phyloP scores from a whole-genome alignment of 2,797 vertebrate genomes.

The Pangasius djambal region DNA sequence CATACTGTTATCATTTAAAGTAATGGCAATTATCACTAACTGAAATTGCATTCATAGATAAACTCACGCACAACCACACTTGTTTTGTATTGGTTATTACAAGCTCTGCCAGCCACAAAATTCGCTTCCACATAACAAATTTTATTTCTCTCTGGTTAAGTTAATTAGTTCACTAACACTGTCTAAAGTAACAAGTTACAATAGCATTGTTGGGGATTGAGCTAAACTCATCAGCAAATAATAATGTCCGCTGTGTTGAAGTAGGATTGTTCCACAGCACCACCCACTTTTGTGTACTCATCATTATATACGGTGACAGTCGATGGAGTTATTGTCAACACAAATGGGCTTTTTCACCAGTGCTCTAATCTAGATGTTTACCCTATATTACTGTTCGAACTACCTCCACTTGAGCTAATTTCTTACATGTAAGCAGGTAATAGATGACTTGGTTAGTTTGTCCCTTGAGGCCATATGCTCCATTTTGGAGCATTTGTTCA shows the following conservation, averaged over 20 bases:
- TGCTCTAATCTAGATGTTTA: not conserved
- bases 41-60: not conserved
- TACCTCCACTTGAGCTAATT: not conserved
- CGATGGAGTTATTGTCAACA: not conserved
- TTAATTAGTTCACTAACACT: not conserved
- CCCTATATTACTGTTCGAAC: not conserved
- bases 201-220: not conserved
- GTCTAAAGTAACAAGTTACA: not conserved
- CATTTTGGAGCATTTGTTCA: not conserved
- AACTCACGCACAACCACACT: not conserved
- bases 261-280: not conserved
- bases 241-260: not conserved
- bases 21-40: not conserved
- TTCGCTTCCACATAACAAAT: not conserved
- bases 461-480: not conserved
- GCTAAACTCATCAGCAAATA: not conserved
- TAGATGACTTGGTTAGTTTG: not conserved
- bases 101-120: not conserved
- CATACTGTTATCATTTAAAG: not conserved
- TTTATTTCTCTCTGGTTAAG: not conserved
- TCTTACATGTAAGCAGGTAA: not conserved
- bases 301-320: not conserved
- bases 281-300: not conserved
- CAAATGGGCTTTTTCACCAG: not conserved
- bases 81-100: not conserved